phyloP scores from a whole-genome alignment of 2,797 vertebrate genomes.

The Acropternis orthonyx region DNA sequence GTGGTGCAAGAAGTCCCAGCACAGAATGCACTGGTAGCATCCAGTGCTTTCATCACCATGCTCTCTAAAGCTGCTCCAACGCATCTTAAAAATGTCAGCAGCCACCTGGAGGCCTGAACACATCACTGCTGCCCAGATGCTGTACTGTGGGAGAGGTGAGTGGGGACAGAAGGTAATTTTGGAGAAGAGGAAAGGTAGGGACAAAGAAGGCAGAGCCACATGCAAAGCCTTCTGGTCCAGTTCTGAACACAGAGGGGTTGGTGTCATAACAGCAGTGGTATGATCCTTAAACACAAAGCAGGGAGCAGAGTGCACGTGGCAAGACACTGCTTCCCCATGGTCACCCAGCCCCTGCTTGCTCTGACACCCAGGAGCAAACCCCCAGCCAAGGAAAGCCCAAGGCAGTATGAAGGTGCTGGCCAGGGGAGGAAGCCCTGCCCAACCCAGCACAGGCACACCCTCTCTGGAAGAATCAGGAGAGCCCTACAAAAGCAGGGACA shows the following conservation, averaged over 20 bases:
- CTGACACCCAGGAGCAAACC: neutral
- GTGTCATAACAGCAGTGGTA: fast-evolving
- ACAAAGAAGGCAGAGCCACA: neutral
- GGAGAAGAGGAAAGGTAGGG: neutral
- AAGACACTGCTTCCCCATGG: fast-evolving
- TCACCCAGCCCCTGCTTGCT: neutral
- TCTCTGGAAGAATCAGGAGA: neutral
- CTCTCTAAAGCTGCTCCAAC: neutral
- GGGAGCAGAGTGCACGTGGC: fast-evolving
- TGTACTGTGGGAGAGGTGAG: neutral
- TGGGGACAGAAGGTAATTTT: fast-evolving
- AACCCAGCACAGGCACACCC: neutral
- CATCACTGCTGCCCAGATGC: neutral
- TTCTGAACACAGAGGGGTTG: neutral
- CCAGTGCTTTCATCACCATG: neutral
- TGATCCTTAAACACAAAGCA: neutral
- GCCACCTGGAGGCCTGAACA: neutral
- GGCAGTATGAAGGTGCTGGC: neutral
- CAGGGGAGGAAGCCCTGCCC: neutral
- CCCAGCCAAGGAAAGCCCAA: fast-evolving
- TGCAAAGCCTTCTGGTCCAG: neutral
- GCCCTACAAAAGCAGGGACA: neutral
- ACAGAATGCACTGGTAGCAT: neutral
- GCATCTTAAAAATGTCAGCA: neutral
- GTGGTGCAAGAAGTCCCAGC: neutral